Base-by-base conservation (phyloP, 53 echinoderm and acorn worm species). In the Arbacia lixula region DNA sequence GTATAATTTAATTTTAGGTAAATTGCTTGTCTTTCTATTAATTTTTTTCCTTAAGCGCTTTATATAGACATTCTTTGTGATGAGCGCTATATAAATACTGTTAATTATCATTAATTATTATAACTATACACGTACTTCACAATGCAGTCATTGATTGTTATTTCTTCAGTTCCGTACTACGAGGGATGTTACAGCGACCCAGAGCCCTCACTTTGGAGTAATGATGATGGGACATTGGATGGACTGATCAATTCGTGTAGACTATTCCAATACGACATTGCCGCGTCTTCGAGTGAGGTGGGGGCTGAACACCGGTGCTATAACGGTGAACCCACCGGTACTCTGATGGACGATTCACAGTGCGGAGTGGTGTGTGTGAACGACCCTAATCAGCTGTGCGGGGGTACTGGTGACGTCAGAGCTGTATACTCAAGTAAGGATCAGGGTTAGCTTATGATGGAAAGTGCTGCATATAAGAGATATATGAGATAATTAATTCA, bases 391-490 rank as follows among this genome's bases (percentile, higher is more conserved):
- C 53, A 75, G 54, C 14, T 75, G 38, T 75, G 75, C 53, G 75
- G 75, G 10, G 75, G 75, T 31, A 36, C 55, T 32, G 75, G 55
- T 17, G 4, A 53, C 20, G 17, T 33, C 36, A 17, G 75, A n/a
- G 75, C 54, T 8, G 75, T 75, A 17, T 75, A 75, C 22, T 75
- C 75, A 53, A 75, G 75, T 75, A 20, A 54, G 75, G 38, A 36
- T 12, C 21, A 2, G 21, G 1, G 19, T 22, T 9, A 22, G 26
- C 8, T 0, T 56, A n/a, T 56, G 25, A 8, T 16, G 26, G 25
- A 22, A 11, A 55, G 25, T 8, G 25, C 56, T n/a, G n/a, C n/a
- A n/a, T n/a, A n/a, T n/a, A n/a, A n/a, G n/a, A n/a, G n/a, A n/a
- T n/a, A n/a, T n/a, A n/a, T n/a, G n/a, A n/a, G n/a, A n/a, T n/a